Conservation (phyloP, 2,797 vertebrate species). For the Dromococcyx pavoninus region DNA sequence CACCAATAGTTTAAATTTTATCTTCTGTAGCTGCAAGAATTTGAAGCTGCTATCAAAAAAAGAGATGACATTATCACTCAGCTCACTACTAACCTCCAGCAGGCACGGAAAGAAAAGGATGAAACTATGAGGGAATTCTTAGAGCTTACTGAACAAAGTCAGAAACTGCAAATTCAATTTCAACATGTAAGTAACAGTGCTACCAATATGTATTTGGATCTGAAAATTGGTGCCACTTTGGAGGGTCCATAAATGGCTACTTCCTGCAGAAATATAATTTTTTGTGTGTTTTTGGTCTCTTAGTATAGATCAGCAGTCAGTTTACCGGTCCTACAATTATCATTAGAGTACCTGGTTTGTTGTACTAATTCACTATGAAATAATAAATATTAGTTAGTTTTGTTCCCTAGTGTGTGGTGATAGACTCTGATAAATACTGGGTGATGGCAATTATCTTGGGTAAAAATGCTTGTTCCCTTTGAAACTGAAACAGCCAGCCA, state of each 20-base stretch:
- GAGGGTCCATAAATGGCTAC: background rate
- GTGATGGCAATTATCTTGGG: background rate
- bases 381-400: background rate
- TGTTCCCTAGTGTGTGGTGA: background rate
- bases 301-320: background rate
- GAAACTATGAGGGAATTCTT: conserved; percentile 96
- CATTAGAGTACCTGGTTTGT: background rate
- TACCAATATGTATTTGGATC: background rate
- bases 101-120: conserved; percentile 94
- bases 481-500: background rate
- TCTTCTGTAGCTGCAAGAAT: conserved; percentile 87
- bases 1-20: background rate
- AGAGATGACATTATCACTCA: conserved; percentile 97
- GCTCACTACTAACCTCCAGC: conserved; percentile 93
- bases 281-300: background rate
- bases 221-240: background rate
- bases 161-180: conserved; percentile 96
- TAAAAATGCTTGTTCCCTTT: background rate
- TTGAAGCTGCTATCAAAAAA: conserved; percentile 94
- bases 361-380: background rate
- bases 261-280: background rate
- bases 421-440: background rate
- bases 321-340: background rate
- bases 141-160: conserved; percentile 93
- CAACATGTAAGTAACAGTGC: conserved; percentile 85